Evolutionary conservation across 2,797 vertebrate genomes (phyloP).

Genomic region (Atherinosoma microstoma): DNA sequence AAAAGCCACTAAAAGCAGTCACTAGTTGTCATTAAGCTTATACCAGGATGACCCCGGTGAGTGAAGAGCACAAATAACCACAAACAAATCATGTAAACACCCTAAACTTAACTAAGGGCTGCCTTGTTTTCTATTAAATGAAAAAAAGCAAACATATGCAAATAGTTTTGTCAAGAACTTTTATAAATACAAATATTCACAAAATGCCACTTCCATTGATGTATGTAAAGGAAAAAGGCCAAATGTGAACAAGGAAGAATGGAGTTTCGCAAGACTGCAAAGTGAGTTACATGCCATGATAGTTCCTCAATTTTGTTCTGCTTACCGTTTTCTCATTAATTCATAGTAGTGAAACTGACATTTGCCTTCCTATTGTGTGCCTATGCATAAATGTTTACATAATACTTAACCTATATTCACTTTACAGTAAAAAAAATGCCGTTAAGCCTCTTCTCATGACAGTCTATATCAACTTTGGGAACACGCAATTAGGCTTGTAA

Average conservation of each 20-base stretch:
- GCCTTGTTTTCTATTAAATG: background rate
- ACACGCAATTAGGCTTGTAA: background rate
- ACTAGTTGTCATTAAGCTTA: slow-evolving; percentile 56
- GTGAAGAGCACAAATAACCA: slow-evolving; percentile 20
- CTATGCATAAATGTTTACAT: slow-evolving; percentile 25
- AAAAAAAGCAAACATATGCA: background rate
- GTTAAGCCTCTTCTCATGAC: background rate
- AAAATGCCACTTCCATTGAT: slow-evolving; percentile 58
- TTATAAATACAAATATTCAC: slow-evolving; percentile 25
- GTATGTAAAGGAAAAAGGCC: slow-evolving; percentile 67
- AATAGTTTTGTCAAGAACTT: background rate
- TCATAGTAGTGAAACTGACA: slow-evolving; percentile 80
- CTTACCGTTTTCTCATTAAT: slow-evolving; percentile 79
- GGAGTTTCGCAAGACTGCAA: slow-evolving; percentile 81
- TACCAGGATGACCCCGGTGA: slow-evolving; percentile 46
- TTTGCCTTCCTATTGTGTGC: slow-evolving; percentile 61
- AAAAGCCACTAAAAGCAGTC: slow-evolving; percentile 40
- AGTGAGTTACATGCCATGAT: slow-evolving; percentile 75
- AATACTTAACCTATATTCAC: slow-evolving; percentile 13
- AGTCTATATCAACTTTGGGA: background rate
- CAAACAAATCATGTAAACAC: slow-evolving; percentile 15
- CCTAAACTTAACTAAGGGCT: background rate
- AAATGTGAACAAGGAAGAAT: slow-evolving; percentile 80
- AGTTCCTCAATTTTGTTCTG: slow-evolving; percentile 84
- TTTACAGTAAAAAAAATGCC: slow-evolving; percentile 25